Evolutionary conservation across 2,113 vertebrate genomes (phyloP).

Genomic region (Eclectus roratus): DNA sequence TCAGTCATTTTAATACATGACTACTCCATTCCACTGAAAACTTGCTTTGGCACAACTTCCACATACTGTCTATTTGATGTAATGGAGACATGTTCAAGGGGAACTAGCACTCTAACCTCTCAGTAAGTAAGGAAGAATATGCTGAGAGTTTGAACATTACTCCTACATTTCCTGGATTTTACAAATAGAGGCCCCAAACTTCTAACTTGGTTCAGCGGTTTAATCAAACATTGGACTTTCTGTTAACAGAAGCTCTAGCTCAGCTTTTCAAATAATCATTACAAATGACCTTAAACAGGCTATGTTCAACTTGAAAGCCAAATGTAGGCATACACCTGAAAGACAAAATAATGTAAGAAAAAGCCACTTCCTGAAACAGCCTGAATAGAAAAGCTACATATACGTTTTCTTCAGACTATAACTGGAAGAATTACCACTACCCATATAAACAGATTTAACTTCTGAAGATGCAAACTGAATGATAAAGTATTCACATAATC

Average conservation of each 20-base stretch:
- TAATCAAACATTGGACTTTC: background rate
- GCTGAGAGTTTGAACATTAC: background rate
- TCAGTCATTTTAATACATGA: background rate
- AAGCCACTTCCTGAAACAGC: background rate
- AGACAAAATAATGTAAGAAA: background rate
- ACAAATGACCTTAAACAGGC: background rate
- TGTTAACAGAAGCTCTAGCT: background rate
- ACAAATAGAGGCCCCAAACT: background rate
- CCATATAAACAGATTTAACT: background rate
- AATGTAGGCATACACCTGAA: background rate
- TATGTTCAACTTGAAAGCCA: background rate
- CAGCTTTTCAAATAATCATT: background rate
- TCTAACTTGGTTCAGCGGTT: background rate
- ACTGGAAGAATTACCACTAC: background rate
- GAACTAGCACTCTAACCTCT: background rate
- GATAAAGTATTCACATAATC: background rate
- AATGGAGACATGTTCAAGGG: background rate
- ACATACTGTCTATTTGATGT: fast-evolving
- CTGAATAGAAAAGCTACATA: background rate
- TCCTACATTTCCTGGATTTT: background rate
- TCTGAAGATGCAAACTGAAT: background rate
- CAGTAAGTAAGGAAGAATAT: background rate
- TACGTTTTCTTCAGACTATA: background rate
- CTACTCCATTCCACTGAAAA: background rate
- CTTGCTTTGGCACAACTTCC: background rate